These are phyloP conservation scores for Mungos mungo DNA, from an alignment of 2,113 vertebrate species.

Conservation along the genomic window DNA sequence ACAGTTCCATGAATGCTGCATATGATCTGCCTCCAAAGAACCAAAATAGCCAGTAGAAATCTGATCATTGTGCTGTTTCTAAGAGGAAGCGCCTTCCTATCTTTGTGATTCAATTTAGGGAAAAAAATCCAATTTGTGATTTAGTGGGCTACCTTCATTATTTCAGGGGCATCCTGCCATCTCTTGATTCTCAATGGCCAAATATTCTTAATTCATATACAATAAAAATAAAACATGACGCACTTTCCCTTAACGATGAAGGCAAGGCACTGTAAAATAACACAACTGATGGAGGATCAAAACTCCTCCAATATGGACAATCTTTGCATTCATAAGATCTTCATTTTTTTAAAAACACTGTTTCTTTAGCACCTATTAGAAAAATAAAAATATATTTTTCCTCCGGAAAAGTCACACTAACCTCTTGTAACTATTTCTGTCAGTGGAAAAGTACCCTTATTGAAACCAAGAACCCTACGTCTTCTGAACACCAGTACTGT, in stretches of 20 bases:
- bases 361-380: background rate
- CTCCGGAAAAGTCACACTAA: background rate
- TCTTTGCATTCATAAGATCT: background rate
- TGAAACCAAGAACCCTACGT: conserved; percentile 48
- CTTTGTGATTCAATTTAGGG: background rate
- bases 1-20: background rate
- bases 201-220: background rate
- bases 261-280: background rate
- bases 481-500: background rate
- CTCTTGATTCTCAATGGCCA: background rate
- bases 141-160: background rate
- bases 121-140: background rate
- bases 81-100: background rate
- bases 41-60: background rate
- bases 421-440: conserved; percentile 48
- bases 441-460: conserved; percentile 49
- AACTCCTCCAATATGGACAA: background rate
- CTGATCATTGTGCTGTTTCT: background rate
- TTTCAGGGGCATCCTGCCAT: background rate
- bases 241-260: background rate
- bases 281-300: background rate
- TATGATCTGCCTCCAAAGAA: background rate
- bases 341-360: background rate
- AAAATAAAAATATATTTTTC: background rate
- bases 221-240: background rate